Conservation (phyloP, 2,797 vertebrate species). For the Paguma larvata region DNA sequence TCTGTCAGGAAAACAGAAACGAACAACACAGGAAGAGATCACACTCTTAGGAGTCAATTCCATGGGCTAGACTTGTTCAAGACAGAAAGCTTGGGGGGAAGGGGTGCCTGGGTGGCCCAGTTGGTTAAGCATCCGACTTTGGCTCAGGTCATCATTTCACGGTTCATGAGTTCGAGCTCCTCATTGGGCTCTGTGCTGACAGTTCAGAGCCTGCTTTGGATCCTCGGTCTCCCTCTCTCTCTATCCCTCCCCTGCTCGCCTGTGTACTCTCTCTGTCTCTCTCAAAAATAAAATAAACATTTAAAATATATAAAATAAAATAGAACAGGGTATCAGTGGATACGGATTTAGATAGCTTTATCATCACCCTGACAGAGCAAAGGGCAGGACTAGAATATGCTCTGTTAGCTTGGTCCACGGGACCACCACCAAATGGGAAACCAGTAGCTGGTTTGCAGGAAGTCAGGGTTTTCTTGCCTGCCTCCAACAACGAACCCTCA, state of each 20-base stretch:
- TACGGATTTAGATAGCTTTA: not conserved
- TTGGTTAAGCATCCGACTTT: no score
- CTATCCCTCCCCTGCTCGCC: no score
- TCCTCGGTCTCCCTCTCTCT: no score
- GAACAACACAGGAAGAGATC: not conserved
- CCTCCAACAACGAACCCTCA: not conserved
- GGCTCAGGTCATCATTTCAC: no score
- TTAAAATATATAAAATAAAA: no score
- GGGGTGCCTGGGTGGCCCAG: no score
- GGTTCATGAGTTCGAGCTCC: no score
- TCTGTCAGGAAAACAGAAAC: not conserved
- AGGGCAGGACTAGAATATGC: not conserved
- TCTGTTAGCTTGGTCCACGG: not conserved
- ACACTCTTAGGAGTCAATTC: not conserved
- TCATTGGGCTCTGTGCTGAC: no score
- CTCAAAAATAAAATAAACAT: no score
- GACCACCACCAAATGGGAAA: not conserved
- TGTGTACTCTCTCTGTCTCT: no score
- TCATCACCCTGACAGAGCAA: not conserved
- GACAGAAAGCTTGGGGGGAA: not conserved
- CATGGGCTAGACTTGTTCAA: not conserved
- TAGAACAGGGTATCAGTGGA: not conserved
- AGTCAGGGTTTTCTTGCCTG: not conserved
- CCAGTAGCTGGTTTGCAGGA: not conserved
- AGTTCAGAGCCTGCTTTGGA: no score